phyloP scores from a whole-genome alignment of 1,140 invertebrate genomes.

The Pachyrhynchus sulphureomaculatus region DNA sequence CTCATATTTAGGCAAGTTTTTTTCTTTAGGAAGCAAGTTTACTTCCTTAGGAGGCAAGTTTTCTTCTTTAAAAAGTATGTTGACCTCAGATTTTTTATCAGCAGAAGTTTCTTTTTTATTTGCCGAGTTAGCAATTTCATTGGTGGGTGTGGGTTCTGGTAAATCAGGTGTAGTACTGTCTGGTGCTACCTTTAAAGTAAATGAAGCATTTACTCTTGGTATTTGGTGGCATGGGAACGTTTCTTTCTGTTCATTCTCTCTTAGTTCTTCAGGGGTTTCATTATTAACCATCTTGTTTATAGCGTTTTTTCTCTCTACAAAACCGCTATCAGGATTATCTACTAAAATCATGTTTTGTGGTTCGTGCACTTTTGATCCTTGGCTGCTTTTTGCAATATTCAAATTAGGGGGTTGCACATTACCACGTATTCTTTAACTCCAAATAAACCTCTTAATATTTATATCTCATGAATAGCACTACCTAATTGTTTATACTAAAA shows the following conservation, averaged over 20 bases:
- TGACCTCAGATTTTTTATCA: not conserved
- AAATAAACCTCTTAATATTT: too few species aligned
- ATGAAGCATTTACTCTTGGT: conserved; percentile 11
- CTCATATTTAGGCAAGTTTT: too few species aligned
- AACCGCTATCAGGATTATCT: too few species aligned
- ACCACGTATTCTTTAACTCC: too few species aligned
- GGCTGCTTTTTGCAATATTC: too few species aligned
- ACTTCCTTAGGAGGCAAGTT: not conserved
- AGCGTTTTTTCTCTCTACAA: not conserved
- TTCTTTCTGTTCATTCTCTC: not conserved
- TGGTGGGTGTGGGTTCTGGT: not conserved
- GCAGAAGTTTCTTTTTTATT: not conserved
- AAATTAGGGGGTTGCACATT: too few species aligned
- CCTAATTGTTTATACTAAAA: too few species aligned
- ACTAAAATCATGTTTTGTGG: too few species aligned
- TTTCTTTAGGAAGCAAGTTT: too few species aligned
- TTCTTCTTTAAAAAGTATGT: not conserved
- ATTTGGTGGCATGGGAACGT: conserved; percentile 7
- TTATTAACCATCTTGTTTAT: conserved; percentile 14
- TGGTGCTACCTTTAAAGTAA: conserved; percentile 8
- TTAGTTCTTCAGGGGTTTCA: not conserved
- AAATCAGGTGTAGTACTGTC: not conserved
- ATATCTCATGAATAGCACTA: too few species aligned
- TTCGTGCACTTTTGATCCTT: too few species aligned
- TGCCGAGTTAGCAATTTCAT: not conserved